Conservation (phyloP, 2,113 vertebrate genomes). For the Takifugu flavidus region DNA sequence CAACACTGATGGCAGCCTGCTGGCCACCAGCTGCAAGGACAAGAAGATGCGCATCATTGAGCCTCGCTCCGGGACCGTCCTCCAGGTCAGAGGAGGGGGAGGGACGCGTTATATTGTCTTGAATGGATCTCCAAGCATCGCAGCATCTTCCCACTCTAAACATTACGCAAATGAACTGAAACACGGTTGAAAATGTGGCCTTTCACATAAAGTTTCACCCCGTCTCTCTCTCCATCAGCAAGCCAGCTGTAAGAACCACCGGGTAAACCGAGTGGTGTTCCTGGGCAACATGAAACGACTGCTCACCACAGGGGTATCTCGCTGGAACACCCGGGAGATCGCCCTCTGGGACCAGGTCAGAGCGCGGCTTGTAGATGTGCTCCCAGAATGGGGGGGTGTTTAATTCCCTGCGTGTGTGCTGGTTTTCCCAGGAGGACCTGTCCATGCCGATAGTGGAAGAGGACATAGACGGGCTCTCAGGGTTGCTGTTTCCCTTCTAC, state of each 20-base stretch:
- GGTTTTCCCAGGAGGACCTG: conserved; percentile 79
- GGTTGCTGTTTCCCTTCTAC: conserved; percentile 93
- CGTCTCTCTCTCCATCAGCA: conserved; percentile 72
- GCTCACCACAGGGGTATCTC: conserved; percentile 90
- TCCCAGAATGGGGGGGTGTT: conserved; percentile 2
- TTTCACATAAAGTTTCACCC: neutral
- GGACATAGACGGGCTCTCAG: conserved; percentile 93
- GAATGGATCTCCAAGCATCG: neutral
- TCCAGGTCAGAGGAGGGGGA: conserved; percentile 79
- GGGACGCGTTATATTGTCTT: neutral
- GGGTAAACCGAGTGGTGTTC: conserved; percentile 92
- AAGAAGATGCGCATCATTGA: conserved; percentile 90
- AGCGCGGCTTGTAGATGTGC: conserved; percentile 3
- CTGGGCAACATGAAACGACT: conserved; percentile 91
- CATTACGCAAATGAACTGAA: no score
- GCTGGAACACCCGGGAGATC: conserved; percentile 96
- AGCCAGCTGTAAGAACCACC: conserved; percentile 91
- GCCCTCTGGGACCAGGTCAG: conserved; percentile 97
- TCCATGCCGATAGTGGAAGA: conserved; percentile 91
- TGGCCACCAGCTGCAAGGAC: conserved; percentile 96
- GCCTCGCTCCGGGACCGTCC: conserved; percentile 87
- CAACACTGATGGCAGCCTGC: conserved; percentile 91
- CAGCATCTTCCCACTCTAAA: neutral
- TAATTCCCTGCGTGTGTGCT: neutral
- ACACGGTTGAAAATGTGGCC: no score